Percentiles rank a stretch among this genome's conserved stretches.
These are phyloP conservation scores for Catocala nupta DNA, from an alignment of 2,888 invertebrate genomes.

Conservation along the genomic window DNA sequence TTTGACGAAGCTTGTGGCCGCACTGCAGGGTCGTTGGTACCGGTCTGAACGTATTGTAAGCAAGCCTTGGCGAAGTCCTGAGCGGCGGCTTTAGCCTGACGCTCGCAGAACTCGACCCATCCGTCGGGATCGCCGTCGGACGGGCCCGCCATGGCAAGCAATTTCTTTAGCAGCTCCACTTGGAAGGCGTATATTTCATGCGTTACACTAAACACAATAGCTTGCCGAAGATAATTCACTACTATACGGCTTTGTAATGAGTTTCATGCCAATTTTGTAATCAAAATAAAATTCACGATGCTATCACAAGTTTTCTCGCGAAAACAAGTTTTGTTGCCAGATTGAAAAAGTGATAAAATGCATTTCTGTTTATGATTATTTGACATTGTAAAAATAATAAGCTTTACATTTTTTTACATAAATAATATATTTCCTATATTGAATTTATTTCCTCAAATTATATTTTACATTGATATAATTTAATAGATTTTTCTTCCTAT, in stretches of 20 bases:
- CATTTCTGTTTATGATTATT: conserved; percentile 3
- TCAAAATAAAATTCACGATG: conserved; percentile 82
- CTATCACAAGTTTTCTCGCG: conserved; percentile 77
- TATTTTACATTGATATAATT: too few species aligned
- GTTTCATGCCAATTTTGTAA: conserved; percentile 72
- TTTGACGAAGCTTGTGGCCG: conserved; percentile 91
- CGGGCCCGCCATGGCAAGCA: conserved; percentile 86
- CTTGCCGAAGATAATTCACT: conserved; percentile 47
- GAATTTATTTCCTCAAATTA: too few species aligned
- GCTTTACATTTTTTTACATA: too few species aligned
- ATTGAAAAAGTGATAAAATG: conserved; percentile 45
- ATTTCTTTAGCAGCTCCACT: conserved; percentile 85
- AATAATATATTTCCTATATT: too few species aligned
- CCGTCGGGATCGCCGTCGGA: conserved; percentile 89
- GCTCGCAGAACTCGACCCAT: conserved; percentile 95
- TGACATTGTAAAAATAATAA: too few species aligned
- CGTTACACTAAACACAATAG: conserved; percentile 62
- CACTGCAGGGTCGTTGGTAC: conserved; percentile 88
- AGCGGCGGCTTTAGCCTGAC: conserved; percentile 94
- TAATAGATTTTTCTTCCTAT: too few species aligned
- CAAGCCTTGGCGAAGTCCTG: conserved; percentile 96
- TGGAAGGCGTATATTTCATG: conserved; percentile 66
- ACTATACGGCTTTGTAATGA: conserved; percentile 50
- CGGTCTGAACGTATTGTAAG: conserved; percentile 91
- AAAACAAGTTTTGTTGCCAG: conserved; percentile 84